Base-by-base conservation (phyloP, 2,888 invertebrate species). In the Torymus texanus region DNA sequence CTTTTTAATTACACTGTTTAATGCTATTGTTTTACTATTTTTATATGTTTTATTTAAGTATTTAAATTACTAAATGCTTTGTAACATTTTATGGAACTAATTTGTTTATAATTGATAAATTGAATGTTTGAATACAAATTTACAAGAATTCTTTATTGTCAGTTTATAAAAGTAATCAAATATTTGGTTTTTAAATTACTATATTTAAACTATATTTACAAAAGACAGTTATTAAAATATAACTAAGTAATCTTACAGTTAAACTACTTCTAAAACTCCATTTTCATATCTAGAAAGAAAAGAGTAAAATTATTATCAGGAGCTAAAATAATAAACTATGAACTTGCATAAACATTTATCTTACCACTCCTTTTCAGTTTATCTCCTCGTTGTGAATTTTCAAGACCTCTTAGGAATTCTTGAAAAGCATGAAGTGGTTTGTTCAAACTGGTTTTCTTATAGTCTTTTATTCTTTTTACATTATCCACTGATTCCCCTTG, bases 371-470 rank as follows among this genome's bases (percentile, higher is more conserved):
- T 82, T 61, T 83, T 82, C 4, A 86, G 84, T 51, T 83, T 87
- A 13, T 83, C 81, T 0, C 82, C 85, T 79, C 87, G 89, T 77
- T 87, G 85, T 2, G 88, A 85, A 13, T 87, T 90, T 84, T 94
- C 94, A 72, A 96, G 86, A 67, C 92, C 92, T 75, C 94, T 91
- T 14, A 96, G 88, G 90, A 96, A 96, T 85, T 94, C 93, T 84
- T 94, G 94, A 88, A 96, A 96, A 2, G 94, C 90, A 70, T 92
- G 91, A 10, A 95, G 91, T 13, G 93, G 92, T 82, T 94, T 93
- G 75, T 93, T 92, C 87, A 96, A 90, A 81, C 94, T 94, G 0
- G 96, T 96, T 88, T 95, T 95, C 85, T 94, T 95, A 86, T 94
- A 95, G 88, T 95, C 95, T 88, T 94, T 93, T 65, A 94, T 92